Evolutionary conservation across 2,113 vertebrate species (phyloP).

Genomic region (Phoenicopterus ruber): DNA sequence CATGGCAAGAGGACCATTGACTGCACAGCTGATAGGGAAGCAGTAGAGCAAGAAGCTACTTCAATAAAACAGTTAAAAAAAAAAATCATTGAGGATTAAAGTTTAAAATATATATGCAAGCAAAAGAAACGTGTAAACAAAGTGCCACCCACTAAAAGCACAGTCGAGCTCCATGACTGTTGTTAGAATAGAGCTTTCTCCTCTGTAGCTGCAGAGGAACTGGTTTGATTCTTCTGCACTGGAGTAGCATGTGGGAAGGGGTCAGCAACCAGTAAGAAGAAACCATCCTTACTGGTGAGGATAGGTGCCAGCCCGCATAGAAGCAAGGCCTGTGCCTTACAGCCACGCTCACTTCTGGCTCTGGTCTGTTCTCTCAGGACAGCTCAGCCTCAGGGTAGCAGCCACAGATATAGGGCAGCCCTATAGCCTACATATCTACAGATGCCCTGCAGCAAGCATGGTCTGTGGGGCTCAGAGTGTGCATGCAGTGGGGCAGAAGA

Average conservation of each 20-base stretch:
- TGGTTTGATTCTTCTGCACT: not conserved
- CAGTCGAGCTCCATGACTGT: not conserved
- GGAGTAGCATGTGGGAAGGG: not conserved
- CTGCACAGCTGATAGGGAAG: not conserved
- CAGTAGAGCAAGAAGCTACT: not conserved
- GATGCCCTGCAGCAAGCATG: fast-evolving
- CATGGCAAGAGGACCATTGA: not conserved
- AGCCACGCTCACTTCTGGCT: not conserved
- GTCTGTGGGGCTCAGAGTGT: not conserved
- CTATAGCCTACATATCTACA: fast-evolving
- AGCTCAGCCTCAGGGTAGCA: not conserved
- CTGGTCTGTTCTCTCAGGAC: not conserved
- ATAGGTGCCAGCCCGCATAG: fast-evolving
- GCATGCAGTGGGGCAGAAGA: not conserved
- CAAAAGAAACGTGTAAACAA: not conserved
- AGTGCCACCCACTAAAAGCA: not conserved
- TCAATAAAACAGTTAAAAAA: not conserved
- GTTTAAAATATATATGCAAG: not conserved
- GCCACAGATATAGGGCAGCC: not conserved
- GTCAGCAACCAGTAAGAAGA: not conserved
- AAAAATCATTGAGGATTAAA: not conserved
- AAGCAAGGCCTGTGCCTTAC: not conserved
- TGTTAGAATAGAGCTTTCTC: not conserved
- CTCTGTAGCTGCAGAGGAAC: not conserved
- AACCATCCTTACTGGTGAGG: not conserved